Conservation (phyloP, 1,140 invertebrate genomes). For the Cydia amplana region DNA sequence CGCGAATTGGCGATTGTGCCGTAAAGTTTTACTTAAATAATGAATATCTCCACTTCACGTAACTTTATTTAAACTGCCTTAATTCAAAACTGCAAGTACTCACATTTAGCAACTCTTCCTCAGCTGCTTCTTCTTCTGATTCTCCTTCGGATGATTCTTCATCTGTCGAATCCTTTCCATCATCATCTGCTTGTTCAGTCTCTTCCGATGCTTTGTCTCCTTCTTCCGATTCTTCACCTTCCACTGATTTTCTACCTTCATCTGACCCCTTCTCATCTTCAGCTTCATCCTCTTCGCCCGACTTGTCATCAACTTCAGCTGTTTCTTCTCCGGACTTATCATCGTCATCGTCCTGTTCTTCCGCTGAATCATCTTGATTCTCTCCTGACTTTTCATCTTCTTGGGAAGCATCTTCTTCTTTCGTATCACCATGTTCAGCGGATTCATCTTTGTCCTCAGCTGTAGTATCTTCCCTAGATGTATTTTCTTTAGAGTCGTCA, state of each 20-base stretch:
- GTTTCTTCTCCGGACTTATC: constrained; percentile 39
- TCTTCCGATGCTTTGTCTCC: constrained; percentile 36
- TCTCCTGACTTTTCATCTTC: constrained; percentile 33
- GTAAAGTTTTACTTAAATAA: too few relatives aligned
- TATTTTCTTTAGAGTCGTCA: constrained; percentile 55
- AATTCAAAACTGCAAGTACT: constrained; percentile 33
- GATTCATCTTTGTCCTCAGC: constrained; percentile 42
- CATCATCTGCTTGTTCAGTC: constrained; percentile 39
- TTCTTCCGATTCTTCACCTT: constrained; percentile 43
- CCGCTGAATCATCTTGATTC: constrained; percentile 37
- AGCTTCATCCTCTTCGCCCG: constrained; percentile 37
- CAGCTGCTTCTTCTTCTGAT: constrained; percentile 72
- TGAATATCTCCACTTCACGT: too few relatives aligned
- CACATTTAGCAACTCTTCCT: constrained; percentile 82
- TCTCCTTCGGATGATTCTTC: constrained; percentile 45
- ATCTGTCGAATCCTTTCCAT: constrained; percentile 39
- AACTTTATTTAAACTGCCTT: too few relatives aligned
- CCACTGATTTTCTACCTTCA: constrained; percentile 41
- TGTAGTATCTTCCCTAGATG: constrained; percentile 41
- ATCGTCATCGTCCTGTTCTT: too few relatives aligned
- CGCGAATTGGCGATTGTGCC: too few relatives aligned
- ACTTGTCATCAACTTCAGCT: constrained; percentile 41
- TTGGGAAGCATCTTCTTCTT: constrained; percentile 43
- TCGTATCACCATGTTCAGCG: constrained; percentile 39
- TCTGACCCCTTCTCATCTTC: constrained; percentile 39